Base-by-base conservation (phyloP, 2,113 vertebrate genomes). In the Sylvilagus bachmani region DNA sequence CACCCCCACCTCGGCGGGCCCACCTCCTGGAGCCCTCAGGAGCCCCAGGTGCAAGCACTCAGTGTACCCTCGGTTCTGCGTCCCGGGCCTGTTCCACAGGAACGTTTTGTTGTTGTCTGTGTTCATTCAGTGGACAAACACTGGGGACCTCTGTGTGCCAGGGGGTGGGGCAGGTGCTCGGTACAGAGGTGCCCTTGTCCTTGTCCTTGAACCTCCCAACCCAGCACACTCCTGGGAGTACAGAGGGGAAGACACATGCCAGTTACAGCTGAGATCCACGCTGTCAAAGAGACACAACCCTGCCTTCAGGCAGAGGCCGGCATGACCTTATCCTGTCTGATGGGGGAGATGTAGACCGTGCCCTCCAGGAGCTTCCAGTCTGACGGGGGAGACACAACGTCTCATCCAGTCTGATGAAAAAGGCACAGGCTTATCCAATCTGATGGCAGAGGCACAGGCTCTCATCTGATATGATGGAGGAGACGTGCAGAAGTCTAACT, bases 1-100 rank as follows among this genome's bases (percentile, higher is more conserved):
- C 19, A 64, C 16, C 24, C 16, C n/a, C 24, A 10, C 24, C 38
- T 49, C 10, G 4, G 2, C 3, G 6, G 14, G 33, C 13, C 29
- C 9, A 29, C 29, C 8, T 29, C n/a, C 17, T 3, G 1, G 49
- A 80, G 24, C 44, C 83, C 1, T 17, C 27, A n/a, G 51, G 22
- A 69, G 36, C 27, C 27, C 29, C 9, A 1, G 2, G 3, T n/a
- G 70, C 27, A 3, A 19, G 4, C 2, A n/a, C 9, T 14, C 12
- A 36, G 3, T 6, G n/a, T 22, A 16, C 44, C 44, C 29, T 31
- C 33, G 3, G 44, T 61, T 73, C 64, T 80, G 66, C 61, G 11
- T 58, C 80, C 19, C 51, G 61, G 25, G 51, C 6, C 29, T 69
- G 19, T 29, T 31, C 6, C 12, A 14, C 22, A 16, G 16, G 38